These are phyloP conservation scores for Corapipo altera DNA, from an alignment of 2,113 vertebrate species.

Conservation along the genomic window DNA sequence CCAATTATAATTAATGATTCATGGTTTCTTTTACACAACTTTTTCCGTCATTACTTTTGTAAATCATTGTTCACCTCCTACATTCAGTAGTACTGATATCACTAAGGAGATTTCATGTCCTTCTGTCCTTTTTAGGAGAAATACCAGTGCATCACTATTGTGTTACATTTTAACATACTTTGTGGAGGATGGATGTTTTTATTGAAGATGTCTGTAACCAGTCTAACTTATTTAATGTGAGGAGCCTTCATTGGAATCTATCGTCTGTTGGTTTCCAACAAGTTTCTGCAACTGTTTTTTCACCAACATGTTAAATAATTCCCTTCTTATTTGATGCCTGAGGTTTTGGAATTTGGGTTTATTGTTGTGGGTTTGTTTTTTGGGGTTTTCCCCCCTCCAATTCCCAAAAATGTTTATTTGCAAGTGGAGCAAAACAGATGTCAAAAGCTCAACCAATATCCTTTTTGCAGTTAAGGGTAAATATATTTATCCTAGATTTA, in stretches of 20 bases:
- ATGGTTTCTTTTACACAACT: constrained; percentile 32
- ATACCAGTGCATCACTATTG: constrained; percentile 52
- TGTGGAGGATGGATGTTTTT: constrained; percentile 54
- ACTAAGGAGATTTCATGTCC: constrained; percentile 64
- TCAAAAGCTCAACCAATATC: neutral
- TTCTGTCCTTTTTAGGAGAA: constrained; percentile 70
- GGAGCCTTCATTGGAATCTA: constrained; percentile 43
- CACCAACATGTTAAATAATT: neutral
- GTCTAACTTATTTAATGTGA: constrained; percentile 64
- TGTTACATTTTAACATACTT: constrained; percentile 67
- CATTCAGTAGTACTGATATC: constrained; percentile 61
- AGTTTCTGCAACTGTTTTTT: constrained; percentile 55
- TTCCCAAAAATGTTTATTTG: neutral
- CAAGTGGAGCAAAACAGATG: neutral
- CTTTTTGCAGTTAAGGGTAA: constrained; percentile 45
- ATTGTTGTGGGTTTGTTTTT: neutral
- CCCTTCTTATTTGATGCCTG: constrained; percentile 5
- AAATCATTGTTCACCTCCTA: constrained; percentile 63
- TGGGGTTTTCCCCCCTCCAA: neutral
- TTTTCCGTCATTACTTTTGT: constrained; percentile 14
- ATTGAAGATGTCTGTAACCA: constrained; percentile 55
- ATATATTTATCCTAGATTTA: constrained; percentile 23
- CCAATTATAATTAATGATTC: constrained; percentile 42
- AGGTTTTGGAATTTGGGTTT: constrained; percentile 1
- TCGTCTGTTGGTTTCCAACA: constrained; percentile 31